phyloP scores from a whole-genome alignment of 2,797 vertebrate genomes.

The Anguilla marmorata region DNA sequence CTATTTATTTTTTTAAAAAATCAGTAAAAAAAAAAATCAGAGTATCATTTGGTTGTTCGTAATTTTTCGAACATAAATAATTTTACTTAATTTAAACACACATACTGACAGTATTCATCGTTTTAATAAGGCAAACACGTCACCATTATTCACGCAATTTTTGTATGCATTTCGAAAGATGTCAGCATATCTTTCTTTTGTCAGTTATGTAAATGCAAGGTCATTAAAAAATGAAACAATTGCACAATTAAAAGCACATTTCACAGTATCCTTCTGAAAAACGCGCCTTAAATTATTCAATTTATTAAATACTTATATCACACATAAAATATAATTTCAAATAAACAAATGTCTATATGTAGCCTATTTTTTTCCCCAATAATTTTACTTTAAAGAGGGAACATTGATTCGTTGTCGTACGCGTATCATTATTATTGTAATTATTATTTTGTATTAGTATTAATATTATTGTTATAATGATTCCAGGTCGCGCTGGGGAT shows the following conservation, averaged over 20 bases:
- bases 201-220: background rate
- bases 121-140: background rate
- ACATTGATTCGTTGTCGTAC: background rate
- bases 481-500: slow-evolving; percentile 66
- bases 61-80: background rate
- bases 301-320: background rate
- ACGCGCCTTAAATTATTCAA: background rate
- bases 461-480: background rate
- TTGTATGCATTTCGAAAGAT: background rate
- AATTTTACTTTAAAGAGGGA: background rate
- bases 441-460: background rate
- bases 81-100: background rate
- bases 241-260: background rate
- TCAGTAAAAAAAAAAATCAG: no score
- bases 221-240: background rate
- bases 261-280: background rate
- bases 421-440: background rate
- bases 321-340: background rate
- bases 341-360: background rate
- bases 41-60: background rate
- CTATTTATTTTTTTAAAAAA: background rate
- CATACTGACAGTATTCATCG: background rate
- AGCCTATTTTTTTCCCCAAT: background rate
- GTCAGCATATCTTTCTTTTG: background rate
- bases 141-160: background rate